Percentiles rank a stretch among this genome's conserved stretches.
Conservation (phyloP, 2,797 vertebrate genomes). For the Danio choprae region DNA sequence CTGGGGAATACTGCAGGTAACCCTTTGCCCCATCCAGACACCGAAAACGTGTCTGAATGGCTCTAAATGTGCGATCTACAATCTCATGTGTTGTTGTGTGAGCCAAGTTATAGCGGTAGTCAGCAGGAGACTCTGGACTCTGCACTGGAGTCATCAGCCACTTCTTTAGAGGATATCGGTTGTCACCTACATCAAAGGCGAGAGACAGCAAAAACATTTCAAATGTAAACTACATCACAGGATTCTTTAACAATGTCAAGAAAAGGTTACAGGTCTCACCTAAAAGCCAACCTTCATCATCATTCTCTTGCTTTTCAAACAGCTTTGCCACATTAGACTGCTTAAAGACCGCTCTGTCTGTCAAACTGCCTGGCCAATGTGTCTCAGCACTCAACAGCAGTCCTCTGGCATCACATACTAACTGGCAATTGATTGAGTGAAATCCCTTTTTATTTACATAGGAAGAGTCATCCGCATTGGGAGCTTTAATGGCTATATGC, state of each 20-base stretch:
- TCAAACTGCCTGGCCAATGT: slow-evolving; percentile 88
- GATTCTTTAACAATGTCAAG: slow-evolving; percentile 4
- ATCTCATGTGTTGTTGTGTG: slow-evolving; percentile 89
- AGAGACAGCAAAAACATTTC: slow-evolving; percentile 16
- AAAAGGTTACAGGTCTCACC: slow-evolving; percentile 75
- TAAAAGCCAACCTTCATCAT: slow-evolving; percentile 89
- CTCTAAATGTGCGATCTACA: slow-evolving; percentile 88
- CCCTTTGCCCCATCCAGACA: slow-evolving; percentile 93
- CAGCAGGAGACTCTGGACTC: slow-evolving; percentile 84
- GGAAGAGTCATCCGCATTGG: slow-evolving; percentile 91
- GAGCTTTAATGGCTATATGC: slow-evolving; percentile 94
- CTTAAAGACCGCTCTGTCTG: slow-evolving; percentile 82
- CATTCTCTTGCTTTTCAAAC: slow-evolving; percentile 79
- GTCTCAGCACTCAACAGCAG: slow-evolving; percentile 89
- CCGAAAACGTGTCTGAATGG: slow-evolving; percentile 90
- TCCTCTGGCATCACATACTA: slow-evolving; percentile 90
- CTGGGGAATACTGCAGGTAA: slow-evolving; percentile 93
- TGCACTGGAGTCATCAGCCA: slow-evolving; percentile 94
- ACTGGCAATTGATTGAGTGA: slow-evolving; percentile 92
- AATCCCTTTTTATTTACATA: slow-evolving; percentile 93
- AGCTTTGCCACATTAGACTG: slow-evolving; percentile 81
- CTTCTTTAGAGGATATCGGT: slow-evolving; percentile 84
- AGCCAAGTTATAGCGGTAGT: slow-evolving; percentile 90
- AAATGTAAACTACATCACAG: neutral
- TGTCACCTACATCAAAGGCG: slow-evolving; percentile 79